Percentiles rank a stretch among this genome's conserved stretches.
Conservation (phyloP, 2,888 invertebrate species). For the Reticulitermes lucifugus region DNA sequence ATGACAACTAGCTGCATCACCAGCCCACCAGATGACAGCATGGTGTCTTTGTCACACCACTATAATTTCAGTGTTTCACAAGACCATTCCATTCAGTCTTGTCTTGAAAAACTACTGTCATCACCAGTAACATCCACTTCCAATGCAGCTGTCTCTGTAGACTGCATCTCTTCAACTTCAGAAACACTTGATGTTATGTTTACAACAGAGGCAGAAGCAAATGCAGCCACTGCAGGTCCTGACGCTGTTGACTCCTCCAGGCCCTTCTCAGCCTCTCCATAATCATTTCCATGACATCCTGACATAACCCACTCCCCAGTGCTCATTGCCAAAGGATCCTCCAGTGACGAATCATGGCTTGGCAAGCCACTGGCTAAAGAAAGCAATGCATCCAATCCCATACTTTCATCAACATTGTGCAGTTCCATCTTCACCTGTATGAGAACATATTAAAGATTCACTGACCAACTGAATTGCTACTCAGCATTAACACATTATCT, state of each 20-base stretch:
- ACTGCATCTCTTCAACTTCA: background rate
- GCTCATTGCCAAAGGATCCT: constrained; percentile 5
- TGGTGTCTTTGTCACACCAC: too few species aligned
- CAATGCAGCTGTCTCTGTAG: background rate
- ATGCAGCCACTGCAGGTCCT: background rate
- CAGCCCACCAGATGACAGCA: background rate
- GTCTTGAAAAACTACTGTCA: background rate
- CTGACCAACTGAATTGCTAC: too few species aligned
- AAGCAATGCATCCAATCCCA: constrained; percentile 45
- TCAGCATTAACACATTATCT: too few species aligned
- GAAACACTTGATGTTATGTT: background rate
- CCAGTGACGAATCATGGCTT: constrained; percentile 13
- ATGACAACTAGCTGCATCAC: background rate
- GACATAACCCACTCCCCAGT: background rate
- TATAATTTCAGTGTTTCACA: too few species aligned
- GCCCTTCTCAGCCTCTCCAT: background rate
- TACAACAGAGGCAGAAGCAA: background rate
- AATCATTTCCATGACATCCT: constrained; percentile 8
- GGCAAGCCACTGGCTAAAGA: constrained; percentile 38
- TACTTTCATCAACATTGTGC: constrained; percentile 35
- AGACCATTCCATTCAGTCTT: background rate
- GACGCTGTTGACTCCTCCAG: background rate
- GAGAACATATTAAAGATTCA: background rate
- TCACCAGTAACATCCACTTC: background rate
- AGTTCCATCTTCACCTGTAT: constrained; percentile 1